Percentiles rank a stretch among this genome's conserved stretches.
Conservation (phyloP, 2,888 invertebrate species). For the Malacosoma neustria region DNA sequence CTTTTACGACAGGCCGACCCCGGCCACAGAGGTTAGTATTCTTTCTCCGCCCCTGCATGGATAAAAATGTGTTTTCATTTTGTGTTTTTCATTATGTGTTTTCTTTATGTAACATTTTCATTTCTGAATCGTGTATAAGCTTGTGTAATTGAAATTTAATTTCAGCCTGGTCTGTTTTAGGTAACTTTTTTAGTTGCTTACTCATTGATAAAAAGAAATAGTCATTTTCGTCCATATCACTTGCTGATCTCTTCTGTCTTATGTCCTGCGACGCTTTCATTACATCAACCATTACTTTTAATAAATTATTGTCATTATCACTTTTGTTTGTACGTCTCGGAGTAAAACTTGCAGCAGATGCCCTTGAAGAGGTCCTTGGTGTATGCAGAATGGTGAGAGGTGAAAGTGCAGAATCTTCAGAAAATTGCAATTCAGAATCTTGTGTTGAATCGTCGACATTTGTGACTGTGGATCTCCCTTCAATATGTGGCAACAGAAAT, state of each 20-base stretch:
- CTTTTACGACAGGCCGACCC: too few species aligned
- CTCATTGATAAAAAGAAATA: conserved; percentile 11
- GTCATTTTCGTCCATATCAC: conserved; percentile 3
- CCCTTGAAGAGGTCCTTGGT: neutral
- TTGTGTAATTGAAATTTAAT: conserved; percentile 10
- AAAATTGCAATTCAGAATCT: neutral
- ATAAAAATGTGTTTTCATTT: neutral
- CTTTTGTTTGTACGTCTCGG: neutral
- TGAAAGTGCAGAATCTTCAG: neutral
- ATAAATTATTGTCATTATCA: neutral
- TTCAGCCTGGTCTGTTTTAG: conserved; percentile 9
- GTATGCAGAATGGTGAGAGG: neutral
- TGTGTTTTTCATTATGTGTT: neutral
- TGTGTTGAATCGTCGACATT: neutral
- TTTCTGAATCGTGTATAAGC: conserved; percentile 8
- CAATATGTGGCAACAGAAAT: neutral
- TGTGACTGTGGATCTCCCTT: neutral
- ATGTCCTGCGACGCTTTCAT: too few species aligned
- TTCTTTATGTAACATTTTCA: conserved; percentile 1
- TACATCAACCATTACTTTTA: neutral
- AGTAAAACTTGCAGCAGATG: neutral
- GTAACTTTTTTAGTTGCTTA: conserved; percentile 8
- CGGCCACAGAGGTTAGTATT: too few species aligned
- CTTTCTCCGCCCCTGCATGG: neutral
- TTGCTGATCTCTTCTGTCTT: neutral